Base-by-base conservation (phyloP, 2,113 vertebrate species). In the Labrus mixtus region DNA sequence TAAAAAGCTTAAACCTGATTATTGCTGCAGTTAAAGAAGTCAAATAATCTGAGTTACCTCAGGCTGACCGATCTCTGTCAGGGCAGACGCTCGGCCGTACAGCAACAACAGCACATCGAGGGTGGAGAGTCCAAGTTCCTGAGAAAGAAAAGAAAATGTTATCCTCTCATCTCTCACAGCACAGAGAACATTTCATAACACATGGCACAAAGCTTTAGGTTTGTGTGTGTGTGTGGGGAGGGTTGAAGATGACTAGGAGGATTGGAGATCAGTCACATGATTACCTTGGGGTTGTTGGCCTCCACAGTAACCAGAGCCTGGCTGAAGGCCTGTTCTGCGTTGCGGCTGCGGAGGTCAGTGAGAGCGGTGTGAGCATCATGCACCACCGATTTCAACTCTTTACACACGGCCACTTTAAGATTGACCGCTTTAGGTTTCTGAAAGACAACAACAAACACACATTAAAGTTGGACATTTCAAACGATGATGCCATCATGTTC, bases 31-130 rank as follows among this genome's bases (percentile, higher is more conserved):
- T 46, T 16, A 6, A 17, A 48, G 1, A 48, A 8, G 8, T 19
- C 17, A n/a, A n/a, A n/a, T 8, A 8, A n/a, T 50, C 46, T 8
- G 19, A 23, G 71, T 87, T 95, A 98, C 98, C 96, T 97, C 94
- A n/a, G 95, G 92, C 1, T 95, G 95, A 41, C 96, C 97, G 10
- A 97, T 94, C 63, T 96, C 96, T 55, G 95, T 95, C 10, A 99
- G 94, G 9, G 97, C 96, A 58, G 81, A 87, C 0, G 93, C 96
- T 11, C 94, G 94, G 54, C 97, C 97, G 50, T 96, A 99, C 8
- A 95, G 81, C 4, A 99, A 70, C 76, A 98, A 61, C 66, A 96
- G 84, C 36, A 94, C 93, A 82, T 98, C 96, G 78, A 95, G 80
- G 39, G 94, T 81, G 68, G 87, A 94, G 69, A 99, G 87, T 64